phyloP scores from a whole-genome alignment of 2,888 invertebrate species.

The Operophtera brumata region DNA sequence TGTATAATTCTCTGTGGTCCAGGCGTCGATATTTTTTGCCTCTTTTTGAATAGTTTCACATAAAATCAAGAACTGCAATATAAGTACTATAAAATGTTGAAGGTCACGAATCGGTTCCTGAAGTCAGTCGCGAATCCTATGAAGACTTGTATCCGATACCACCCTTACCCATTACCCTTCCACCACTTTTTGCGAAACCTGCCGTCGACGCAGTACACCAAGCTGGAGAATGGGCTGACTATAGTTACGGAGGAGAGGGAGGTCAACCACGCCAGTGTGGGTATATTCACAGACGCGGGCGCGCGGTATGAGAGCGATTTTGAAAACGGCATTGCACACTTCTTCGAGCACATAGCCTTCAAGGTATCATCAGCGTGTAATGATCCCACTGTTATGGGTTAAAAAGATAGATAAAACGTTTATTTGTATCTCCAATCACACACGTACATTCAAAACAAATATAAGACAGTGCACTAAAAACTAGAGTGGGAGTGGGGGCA shows the following conservation, averaged over 20 bases:
- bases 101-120: background rate
- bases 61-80: too few relatives aligned
- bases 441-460: too few relatives aligned
- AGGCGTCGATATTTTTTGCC: too few relatives aligned
- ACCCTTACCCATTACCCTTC: constrained; percentile 80
- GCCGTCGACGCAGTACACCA: constrained; percentile 89
- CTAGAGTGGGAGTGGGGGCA: too few relatives aligned
- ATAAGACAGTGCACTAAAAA: too few relatives aligned
- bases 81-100: constrained; percentile 4
- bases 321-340: constrained; percentile 65
- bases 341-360: constrained; percentile 68
- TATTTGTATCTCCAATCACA: too few relatives aligned
- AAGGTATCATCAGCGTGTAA: constrained; percentile 30
- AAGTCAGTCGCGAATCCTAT: background rate
- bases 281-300: constrained; percentile 60
- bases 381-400: too few relatives aligned
- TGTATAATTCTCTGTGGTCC: too few relatives aligned
- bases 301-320: constrained; percentile 54
- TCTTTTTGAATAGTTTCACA: too few relatives aligned
- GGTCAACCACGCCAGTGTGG: constrained; percentile 75
- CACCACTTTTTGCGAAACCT: constrained; percentile 79
- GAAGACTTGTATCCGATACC: constrained; percentile 40
- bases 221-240: constrained; percentile 89
- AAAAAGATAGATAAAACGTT: too few relatives aligned
- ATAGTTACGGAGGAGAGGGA: constrained; percentile 96